Evolutionary conservation across 2,888 invertebrate species (phyloP), one percentile per base, ranked within the genome.

Genomic region (Brachyopa scutellaris): DNA sequence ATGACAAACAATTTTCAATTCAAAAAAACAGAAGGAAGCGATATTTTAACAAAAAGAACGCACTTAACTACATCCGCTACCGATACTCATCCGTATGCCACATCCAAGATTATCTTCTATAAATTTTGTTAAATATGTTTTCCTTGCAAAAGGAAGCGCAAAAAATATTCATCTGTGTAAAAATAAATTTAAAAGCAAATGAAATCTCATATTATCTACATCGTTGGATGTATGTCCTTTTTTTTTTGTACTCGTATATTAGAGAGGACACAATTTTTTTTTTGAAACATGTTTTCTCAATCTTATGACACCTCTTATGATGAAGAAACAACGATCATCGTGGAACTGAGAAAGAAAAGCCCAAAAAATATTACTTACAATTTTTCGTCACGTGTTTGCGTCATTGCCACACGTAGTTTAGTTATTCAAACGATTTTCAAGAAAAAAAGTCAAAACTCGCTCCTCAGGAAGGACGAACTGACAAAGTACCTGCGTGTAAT

Each of bases 401-500:
- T 89, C 88, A 89, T 89, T 89, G 89, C 88, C 79, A 86, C 89
- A 89, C 89, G 89, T 89, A 88, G 86, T 88, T 86, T 86, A 86
- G 86, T 86, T 88, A 86, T 88, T 87, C 88, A 87, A 86, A 83
- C 77, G 84, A 84, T 85, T 82, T 72, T 45, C 38, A 49, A 64
- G 69, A 61, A 49, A 29, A 29, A 13, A 69, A 57, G 51, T 61
- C 57, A 53, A 69, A 69, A 69, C 26, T 69, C 61, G 64, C 53
- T 72, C 31, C 53, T 51, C 33, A 53, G 40, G 21, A 67, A 55
- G 13, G 53, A 73, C 73, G 19, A 40, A 61, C n/a, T n/a, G 26
- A 61, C 51, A 42, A 38, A 36, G 23, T 53, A 55, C 38, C 64
- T 53, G 40, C 17, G 19, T 49, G 23, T 66, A 6, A 6, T 9